Conservation (phyloP, 2,113 vertebrate species). For the Empidonax alnorum region DNA sequence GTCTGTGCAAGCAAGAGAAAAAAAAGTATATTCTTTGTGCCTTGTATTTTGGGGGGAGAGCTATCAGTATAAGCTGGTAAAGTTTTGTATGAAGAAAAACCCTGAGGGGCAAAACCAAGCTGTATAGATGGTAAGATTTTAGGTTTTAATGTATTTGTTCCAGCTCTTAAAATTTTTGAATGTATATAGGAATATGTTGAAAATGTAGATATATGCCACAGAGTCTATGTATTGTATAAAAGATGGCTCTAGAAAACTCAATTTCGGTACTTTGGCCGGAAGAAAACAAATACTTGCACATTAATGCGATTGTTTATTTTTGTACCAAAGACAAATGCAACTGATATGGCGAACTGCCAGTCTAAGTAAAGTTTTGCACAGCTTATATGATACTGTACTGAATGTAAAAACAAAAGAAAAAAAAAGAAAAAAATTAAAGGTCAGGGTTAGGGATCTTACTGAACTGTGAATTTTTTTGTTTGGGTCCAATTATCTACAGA, state of each 20-base stretch:
- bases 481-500: constrained; percentile 99
- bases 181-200: constrained; percentile 96
- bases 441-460: constrained; percentile 96
- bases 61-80: constrained; percentile 81
- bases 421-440: constrained; percentile 75
- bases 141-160: constrained; percentile 88
- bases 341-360: constrained; percentile 98
- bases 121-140: constrained; percentile 82
- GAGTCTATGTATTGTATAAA: constrained; percentile 99
- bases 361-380: constrained; percentile 99
- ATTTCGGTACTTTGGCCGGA: constrained; percentile 87
- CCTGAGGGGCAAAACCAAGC: constrained; percentile 76
- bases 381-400: constrained; percentile 99
- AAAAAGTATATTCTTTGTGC: constrained; percentile 95
- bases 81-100: constrained; percentile 84
- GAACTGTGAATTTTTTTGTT: constrained; percentile 99
- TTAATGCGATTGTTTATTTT: constrained; percentile 96
- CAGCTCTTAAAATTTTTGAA: constrained; percentile 93
- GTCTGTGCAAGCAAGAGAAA: constrained; percentile 95
- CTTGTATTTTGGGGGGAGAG: constrained; percentile 87
- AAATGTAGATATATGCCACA: constrained; percentile 99
- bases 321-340: constrained; percentile 99
- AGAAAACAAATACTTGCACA: constrained; percentile 98
- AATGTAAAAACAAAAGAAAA: constrained; percentile 92
- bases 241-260: constrained; percentile 94